Base-by-base conservation (phyloP, 1,140 invertebrate genomes). In the Drosophila sp. region DNA sequence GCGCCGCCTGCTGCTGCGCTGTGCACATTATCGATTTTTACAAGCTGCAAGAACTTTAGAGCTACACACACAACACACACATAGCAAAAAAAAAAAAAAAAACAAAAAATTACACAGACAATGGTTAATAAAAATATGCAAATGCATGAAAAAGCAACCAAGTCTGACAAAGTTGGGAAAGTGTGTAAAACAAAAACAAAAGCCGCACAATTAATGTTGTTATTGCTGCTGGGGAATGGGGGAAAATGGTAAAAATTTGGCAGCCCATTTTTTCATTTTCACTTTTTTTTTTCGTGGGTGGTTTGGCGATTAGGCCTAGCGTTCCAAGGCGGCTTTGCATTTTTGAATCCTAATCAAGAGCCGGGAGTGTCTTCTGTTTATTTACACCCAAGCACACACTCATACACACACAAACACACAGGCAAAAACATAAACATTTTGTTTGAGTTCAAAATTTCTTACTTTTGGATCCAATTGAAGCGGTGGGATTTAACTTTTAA, bases 1-100 rank as follows among this genome's bases (percentile, higher is more conserved):
- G 38, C 51, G 32, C 43, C 13, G 27, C 21, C 21, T 56, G 59
- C 45, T 51, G 57, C 61, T 65, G 51, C 46, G 71, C 65, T 71
- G 27, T 75, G 72, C 67, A 75, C 54, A 75, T 69, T 87, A 87
- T 87, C 69, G 83, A 87, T 87, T 89, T 87, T 89, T 89, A 71
- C 73, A 67, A 54, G 64, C 80, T 76, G 82, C 72, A 65, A 81
- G 76, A 81, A 78, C 61, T 75, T 70, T 61, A 59, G 32, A 65
- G 50, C 43, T 25, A 57, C 67, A 63, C 46, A 69, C 48, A 69
- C 53, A 70, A 67, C 32, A 58, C n/a, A 56, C 11, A 38, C 13
- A 64, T 13, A 72, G 46, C 45, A 48, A 53, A 62, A 81, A 43
- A 38, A 67, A 36, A 54, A 48, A 53, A 62, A 81, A 43, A 38